Evolutionary conservation across 2,888 invertebrate genomes (phyloP).

Genomic region (Agrenia bidenticulata): DNA sequence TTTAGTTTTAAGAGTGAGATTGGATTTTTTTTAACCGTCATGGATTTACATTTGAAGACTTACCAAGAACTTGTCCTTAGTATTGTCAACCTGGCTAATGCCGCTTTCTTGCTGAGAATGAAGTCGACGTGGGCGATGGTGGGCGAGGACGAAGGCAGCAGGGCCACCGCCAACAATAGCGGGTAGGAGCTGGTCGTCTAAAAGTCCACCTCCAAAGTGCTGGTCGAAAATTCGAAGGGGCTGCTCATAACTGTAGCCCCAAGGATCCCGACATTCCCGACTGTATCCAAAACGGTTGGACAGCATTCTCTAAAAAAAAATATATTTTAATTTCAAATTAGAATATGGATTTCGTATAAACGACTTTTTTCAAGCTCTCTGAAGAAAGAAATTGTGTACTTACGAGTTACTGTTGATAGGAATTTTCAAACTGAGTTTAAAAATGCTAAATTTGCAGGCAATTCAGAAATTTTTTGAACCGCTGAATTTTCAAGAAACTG

Average conservation of each 20-base stretch:
- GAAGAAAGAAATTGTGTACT: too few relatives aligned
- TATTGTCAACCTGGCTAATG: slow-evolving; percentile 33
- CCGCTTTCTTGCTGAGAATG: slow-evolving; percentile 35
- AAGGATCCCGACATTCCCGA: background rate
- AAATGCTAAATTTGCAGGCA: too few relatives aligned
- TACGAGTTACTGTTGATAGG: too few relatives aligned
- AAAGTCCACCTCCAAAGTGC: slow-evolving; percentile 36
- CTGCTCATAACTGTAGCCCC: background rate
- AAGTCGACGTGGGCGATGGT: slow-evolving; percentile 31
- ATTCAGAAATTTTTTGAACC: too few relatives aligned
- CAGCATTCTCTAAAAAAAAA: background rate
- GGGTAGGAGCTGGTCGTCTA: slow-evolving; percentile 32
- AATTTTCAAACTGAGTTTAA: too few relatives aligned
- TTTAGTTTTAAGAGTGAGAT: too few relatives aligned
- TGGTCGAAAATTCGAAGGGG: slow-evolving; percentile 42
- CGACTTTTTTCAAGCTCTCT: too few relatives aligned
- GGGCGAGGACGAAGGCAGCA: slow-evolving; percentile 15
- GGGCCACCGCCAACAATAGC: slow-evolving; percentile 1
- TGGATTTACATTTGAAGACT: background rate
- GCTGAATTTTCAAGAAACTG: too few relatives aligned
- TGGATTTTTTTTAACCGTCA: too few relatives aligned
- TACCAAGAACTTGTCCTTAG: slow-evolving; percentile 45
- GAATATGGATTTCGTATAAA: too few relatives aligned
- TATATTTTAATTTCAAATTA: too few relatives aligned
- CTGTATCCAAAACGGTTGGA: background rate